Evolutionary conservation across 1,140 invertebrate species (phyloP), one percentile per base, ranked within the genome.

Genomic region (Neodiprion fabricii): DNA sequence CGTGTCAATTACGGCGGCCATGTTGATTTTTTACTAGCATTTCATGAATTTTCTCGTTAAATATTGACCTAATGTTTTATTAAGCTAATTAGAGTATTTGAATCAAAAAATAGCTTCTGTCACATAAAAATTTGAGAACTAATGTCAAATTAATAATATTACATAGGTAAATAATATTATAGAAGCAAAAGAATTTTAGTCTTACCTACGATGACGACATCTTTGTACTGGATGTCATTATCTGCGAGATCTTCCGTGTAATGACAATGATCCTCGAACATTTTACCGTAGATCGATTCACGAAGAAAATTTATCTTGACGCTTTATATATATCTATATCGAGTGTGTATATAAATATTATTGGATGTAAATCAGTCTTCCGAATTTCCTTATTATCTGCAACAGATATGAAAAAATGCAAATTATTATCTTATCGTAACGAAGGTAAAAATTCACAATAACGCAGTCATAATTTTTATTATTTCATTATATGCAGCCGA

Each of bases 121-220:
- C 28, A 3, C 28, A 40, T 40, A 40, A 1, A 3, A 40, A 40
- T 40, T 40, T 40, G 28, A 40, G 5, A 40, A 40, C 1, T 9
- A 17, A 61, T 61, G 53, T 9, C 53, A 8, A 14, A 61, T 61
- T 61, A 61, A 61, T 61, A 61, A 40, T 40, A 3, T 40, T 61
- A 61, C 5, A 3, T 61, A 61, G n/a, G 11, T 61, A 5, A 14
- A 14, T 61, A 9, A 61, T 61, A 61, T 61, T 61, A 9, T 53
- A 48, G 12, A 72, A 23, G 10, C 1, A 21, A 17, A 11, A 61
- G 9, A 53, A 74, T 40, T 9, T 67, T 17, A 11, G 47, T 77
- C 85, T 89, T 82, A 91, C 92, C 92, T 79, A 93, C 90, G 75
- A 93, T 86, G 70, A 92, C 91, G 17, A 92, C 91, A 79, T 92